Percentiles rank a stretch among this genome's conserved stretches.
phyloP scores from a whole-genome alignment of 1,140 invertebrate genomes.

The Ptiloglossa arizonensis region DNA sequence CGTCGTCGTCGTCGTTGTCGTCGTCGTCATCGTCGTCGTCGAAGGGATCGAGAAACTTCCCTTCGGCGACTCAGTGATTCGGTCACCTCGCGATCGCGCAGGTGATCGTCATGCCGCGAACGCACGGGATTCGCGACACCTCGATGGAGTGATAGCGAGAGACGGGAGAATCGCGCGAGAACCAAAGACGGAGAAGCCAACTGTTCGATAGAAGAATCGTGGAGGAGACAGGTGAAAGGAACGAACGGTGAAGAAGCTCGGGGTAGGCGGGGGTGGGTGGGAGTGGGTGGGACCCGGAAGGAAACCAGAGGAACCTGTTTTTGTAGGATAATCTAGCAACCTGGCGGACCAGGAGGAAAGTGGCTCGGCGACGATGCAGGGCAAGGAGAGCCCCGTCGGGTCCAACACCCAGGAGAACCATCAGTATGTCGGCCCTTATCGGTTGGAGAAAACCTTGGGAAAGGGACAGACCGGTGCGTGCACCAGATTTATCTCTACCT shows the following conservation, averaged over 20 bases:
- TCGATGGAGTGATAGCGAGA: conserved; percentile 30
- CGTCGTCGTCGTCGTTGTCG: neutral
- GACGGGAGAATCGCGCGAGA: neutral
- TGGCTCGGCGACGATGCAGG: conserved; percentile 72
- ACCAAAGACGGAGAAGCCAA: neutral
- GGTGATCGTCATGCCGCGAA: conserved; percentile 30
- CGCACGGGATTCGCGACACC: neutral
- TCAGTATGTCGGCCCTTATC: conserved; percentile 98
- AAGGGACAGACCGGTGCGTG: conserved; percentile 98
- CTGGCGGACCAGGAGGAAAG: conserved; percentile 71
- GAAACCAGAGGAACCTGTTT: conserved; percentile 1
- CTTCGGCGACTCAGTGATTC: neutral
- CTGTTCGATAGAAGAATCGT: neutral
- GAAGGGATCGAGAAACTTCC: neutral
- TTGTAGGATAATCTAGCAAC: conserved; percentile 58
- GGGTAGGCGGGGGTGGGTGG: neutral
- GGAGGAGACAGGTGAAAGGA: conserved; percentile 3
- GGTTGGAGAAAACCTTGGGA: conserved; percentile 98
- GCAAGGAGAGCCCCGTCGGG: conserved; percentile 76
- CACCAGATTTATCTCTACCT: neutral
- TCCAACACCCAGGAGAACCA: conserved; percentile 87
- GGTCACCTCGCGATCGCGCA: neutral
- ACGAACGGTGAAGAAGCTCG: neutral
- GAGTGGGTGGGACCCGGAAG: neutral
- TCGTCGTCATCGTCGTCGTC: neutral